Conservation (phyloP, 2,113 vertebrate species). For the Baryphthengus martii region DNA sequence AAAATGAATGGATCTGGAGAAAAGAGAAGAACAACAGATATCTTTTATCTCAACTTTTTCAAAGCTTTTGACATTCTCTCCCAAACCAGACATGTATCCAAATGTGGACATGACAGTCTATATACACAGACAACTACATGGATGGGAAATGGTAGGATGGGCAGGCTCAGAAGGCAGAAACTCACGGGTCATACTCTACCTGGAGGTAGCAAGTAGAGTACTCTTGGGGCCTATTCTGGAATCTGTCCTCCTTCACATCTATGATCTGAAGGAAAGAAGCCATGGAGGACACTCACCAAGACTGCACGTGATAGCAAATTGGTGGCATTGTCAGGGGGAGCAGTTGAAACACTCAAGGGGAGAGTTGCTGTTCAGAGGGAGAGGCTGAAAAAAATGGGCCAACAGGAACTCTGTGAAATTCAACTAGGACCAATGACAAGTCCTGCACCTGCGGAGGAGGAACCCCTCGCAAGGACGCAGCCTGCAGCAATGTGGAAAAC, state of each 20-base stretch:
- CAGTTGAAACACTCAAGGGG: background rate
- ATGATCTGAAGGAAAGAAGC: background rate
- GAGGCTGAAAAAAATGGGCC: background rate
- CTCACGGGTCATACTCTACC: background rate
- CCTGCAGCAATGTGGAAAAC: background rate
- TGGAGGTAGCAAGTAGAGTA: background rate
- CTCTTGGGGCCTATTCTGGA: background rate
- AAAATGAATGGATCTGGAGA: rapidly evolving
- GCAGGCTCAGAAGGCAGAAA: background rate
- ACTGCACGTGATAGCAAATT: rapidly evolving
- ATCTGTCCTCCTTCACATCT: background rate
- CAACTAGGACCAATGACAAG: background rate
- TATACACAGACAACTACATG: background rate
- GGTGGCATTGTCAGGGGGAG: background rate
- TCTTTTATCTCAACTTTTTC: background rate
- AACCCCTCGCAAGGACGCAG: background rate
- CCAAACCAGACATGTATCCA: background rate
- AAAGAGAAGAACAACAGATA: background rate
- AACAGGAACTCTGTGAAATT: background rate
- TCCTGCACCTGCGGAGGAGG: background rate
- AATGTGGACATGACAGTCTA: rapidly evolving
- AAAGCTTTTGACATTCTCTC: background rate
- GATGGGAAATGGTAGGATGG: rapidly evolving
- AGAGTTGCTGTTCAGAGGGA: background rate
- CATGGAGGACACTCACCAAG: background rate